Base-by-base conservation (phyloP, 2,797 vertebrate genomes). In the Petrocephalus sullivani region DNA sequence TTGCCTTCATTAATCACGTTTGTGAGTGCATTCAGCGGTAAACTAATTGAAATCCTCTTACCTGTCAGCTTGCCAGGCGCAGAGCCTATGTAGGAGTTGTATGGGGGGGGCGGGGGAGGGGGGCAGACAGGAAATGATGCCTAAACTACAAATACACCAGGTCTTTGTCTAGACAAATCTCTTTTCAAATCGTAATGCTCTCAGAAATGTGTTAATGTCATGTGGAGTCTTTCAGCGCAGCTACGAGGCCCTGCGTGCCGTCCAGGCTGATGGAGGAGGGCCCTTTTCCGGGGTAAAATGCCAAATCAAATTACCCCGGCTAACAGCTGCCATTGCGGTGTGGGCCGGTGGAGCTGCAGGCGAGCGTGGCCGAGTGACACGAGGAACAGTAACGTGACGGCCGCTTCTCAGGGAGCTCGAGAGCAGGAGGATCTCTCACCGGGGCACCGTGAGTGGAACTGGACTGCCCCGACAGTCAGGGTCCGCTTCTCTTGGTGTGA, bases 151-250 rank as follows among this genome's bases (percentile, higher is more conserved):
- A 95, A 96, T 96, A 96, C 96, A 96, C 95, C 94, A 91, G 90
- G 94, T 94, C 95, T 96, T 95, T 96, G 95, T 96, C 94, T 95
- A 95, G 96, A 96, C 95, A 96, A 95, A 96, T 96, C 94, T 95
- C 95, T 94, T 94, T 95, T 95, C 94, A 94, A 94, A 94, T 93
- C 92, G 90, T 95, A 96, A 96, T 96, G 95, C 94, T 94, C 94
- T 95, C 95, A 95, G 93, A 95, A 96, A 95, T 92, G 95, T 96
- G 95, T 95, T 96, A 96, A 96, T 95, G 95, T 95, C 95, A 95
- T 95, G 96, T 95, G 95, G 94, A 96, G 95, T 95, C 94, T 95
- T 95, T 95, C 92, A 93, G 93, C 89, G 87, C 91, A 87, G 91
- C 56, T 91, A 93, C 92, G 92, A 91, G 93, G 93, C 94, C 93